phyloP scores from a whole-genome alignment of 2,113 vertebrate species.

The Mandrillus leucophaeus region DNA sequence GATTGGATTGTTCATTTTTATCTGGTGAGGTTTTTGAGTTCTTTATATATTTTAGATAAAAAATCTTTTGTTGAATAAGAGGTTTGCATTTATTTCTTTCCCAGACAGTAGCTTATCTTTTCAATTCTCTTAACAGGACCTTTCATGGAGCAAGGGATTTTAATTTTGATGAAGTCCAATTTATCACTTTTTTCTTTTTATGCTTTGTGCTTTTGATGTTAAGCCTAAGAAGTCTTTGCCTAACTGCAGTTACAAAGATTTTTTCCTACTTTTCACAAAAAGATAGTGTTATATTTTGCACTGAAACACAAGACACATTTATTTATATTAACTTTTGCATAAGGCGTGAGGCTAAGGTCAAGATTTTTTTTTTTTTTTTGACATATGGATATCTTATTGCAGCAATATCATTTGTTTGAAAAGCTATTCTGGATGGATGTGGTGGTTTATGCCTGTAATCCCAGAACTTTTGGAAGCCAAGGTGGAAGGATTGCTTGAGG shows the following conservation, averaged over 20 bases:
- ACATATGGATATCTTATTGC: neutral
- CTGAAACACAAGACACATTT: neutral
- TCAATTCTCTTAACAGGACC: neutral
- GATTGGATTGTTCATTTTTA: neutral
- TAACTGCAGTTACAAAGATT: neutral
- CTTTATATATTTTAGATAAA: neutral
- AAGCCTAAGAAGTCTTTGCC: neutral
- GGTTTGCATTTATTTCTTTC: neutral
- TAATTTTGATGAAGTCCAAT: neutral
- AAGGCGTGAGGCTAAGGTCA: neutral
- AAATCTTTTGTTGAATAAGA: neutral
- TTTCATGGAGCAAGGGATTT: neutral
- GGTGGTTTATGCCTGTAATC: no score
- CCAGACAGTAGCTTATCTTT: neutral
- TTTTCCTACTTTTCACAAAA: neutral
- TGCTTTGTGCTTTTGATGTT: neutral
- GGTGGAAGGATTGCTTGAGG: no score
- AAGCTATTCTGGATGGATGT: no score
- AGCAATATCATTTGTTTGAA: neutral
- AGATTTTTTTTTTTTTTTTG: neutral
- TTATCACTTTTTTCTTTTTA: neutral
- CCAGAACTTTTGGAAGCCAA: no score
- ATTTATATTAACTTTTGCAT: neutral
- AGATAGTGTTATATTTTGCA: neutral
- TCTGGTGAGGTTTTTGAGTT: neutral